A percentile compares a stretch with the other conserved stretches of the same genome.
Conservation (phyloP, 2,888 invertebrate species). For the Dicyrtoma fusca region DNA sequence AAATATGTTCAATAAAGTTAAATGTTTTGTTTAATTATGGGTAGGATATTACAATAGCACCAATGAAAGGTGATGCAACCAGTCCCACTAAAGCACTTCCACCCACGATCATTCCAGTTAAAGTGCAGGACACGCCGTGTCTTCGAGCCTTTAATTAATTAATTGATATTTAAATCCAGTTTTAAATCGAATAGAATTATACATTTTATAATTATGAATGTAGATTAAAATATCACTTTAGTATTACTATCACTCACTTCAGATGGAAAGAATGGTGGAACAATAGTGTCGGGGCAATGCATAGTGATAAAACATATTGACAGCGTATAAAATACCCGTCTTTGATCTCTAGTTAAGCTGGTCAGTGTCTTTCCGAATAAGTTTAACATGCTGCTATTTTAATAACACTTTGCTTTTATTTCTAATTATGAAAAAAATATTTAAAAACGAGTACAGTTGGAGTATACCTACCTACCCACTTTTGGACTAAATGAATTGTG, state of each 20-base stretch:
- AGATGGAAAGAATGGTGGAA: constrained; percentile 1
- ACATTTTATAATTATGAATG: no score
- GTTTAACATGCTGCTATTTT: no score
- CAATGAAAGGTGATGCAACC: not conserved
- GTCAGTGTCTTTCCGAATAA: no score
- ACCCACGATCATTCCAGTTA: not conserved
- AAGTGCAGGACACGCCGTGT: not conserved
- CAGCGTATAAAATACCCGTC: not conserved
- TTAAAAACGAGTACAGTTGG: no score
- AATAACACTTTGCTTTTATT: no score
- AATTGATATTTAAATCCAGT: not conserved
- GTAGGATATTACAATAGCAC: not conserved
- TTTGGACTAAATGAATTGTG: no score
- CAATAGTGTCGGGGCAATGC: not conserved
- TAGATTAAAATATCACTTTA: not conserved
- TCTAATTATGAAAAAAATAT: no score
- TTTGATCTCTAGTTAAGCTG: no score
- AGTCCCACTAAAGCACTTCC: not conserved
- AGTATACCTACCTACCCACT: no score
- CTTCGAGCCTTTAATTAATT: not conserved
- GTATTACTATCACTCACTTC: constrained; percentile 1
- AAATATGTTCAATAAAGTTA: no score
- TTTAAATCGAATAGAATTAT: constrained; percentile 2
- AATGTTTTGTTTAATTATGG: no score
- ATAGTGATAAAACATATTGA: not conserved